Conservation (phyloP, 2,888 invertebrate genomes). For the Tetramorium bicarinatum region DNA sequence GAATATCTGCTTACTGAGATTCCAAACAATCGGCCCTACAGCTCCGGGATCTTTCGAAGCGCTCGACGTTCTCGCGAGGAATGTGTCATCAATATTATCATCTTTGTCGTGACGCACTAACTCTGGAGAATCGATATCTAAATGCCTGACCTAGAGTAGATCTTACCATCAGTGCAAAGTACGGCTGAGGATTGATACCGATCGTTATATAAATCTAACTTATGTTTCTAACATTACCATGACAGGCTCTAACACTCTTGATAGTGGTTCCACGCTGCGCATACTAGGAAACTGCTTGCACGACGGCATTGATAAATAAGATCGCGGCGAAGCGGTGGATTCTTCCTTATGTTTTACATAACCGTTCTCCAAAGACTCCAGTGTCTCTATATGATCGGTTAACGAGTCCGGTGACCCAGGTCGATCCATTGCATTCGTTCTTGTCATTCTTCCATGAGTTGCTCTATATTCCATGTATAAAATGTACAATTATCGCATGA, state of each 20-base stretch:
- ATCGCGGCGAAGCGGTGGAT: conserved; percentile 88
- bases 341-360: conserved; percentile 76
- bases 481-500: not conserved
- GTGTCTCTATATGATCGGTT: conserved; percentile 71
- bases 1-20: conserved; percentile 90
- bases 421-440: conserved; percentile 77
- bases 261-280: conserved; percentile 92
- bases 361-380: conserved; percentile 79
- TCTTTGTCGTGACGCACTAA: conserved; percentile 71
- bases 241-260: conserved; percentile 92
- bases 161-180: not conserved
- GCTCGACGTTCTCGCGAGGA: conserved; percentile 90
- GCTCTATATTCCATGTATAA: conserved; percentile 48
- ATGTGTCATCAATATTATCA: conserved; percentile 79
- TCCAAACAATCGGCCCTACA: conserved; percentile 94
- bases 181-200: not conserved
- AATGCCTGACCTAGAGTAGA: conserved; percentile 79
- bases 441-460: conserved; percentile 69
- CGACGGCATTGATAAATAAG: conserved; percentile 95
- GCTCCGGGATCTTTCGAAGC: conserved; percentile 92
- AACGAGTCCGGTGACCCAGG: conserved; percentile 80
- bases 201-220: not conserved
- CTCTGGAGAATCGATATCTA: conserved; percentile 83
- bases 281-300: conserved; percentile 95
- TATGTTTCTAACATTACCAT: conserved; percentile 87